Conservation (phyloP, 2,113 vertebrate species). For the Actenoides lindsayi region DNA sequence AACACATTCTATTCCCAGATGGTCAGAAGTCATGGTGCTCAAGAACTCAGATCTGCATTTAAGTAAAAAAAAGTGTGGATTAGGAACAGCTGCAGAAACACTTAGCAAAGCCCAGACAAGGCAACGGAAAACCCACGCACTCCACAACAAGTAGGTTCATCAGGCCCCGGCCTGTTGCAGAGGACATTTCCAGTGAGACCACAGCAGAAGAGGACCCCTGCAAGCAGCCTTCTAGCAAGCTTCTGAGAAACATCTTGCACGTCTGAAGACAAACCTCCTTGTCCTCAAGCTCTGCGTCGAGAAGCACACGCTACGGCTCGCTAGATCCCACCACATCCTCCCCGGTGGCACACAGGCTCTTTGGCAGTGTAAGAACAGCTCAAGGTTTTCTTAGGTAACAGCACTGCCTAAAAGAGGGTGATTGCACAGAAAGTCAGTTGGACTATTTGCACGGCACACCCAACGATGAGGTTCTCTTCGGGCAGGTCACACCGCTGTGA, state of each 20-base stretch:
- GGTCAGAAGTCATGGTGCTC: background rate
- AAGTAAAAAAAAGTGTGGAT: background rate
- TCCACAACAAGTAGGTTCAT: background rate
- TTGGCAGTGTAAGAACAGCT: background rate
- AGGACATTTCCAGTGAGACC: background rate
- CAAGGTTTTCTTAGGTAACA: background rate
- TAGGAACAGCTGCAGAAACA: slow-evolving; percentile 35
- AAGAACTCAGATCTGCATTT: background rate
- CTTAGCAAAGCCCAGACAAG: background rate
- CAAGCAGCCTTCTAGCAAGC: background rate
- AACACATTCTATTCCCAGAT: background rate
- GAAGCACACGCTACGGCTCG: background rate
- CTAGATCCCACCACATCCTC: background rate
- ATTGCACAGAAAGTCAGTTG: background rate
- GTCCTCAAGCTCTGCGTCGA: fast-evolving
- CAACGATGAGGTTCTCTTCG: background rate
- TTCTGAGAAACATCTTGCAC: background rate
- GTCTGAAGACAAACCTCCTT: fast-evolving
- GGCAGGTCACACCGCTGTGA: fast-evolving
- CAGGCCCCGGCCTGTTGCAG: background rate
- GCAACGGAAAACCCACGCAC: background rate
- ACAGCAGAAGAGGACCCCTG: background rate
- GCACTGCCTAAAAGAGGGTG: background rate
- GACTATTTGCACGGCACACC: background rate
- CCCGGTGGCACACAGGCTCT: background rate